Evolutionary conservation across 1,140 invertebrate genomes (phyloP), one percentile per base, ranked within the genome.

Genomic region (Drosophila navojoa): DNA sequence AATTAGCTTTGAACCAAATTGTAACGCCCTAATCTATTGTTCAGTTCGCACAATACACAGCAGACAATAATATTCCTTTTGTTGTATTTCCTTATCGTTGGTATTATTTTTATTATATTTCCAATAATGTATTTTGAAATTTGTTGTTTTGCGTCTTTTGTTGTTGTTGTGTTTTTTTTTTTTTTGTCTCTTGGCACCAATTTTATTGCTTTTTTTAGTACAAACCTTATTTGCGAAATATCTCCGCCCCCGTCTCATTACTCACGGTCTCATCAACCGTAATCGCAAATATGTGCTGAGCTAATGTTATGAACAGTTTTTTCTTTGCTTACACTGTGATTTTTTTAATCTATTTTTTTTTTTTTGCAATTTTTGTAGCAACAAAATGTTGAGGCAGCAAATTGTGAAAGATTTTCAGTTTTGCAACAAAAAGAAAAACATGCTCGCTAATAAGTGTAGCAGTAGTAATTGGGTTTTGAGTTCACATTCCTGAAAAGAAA

Each of bases 271-370:
- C 19, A 49, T 52, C 45, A 72, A 72, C 40, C 76, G 57, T 71
- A 72, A 81, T 77, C 66, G 59, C 73, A 81, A 81, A 77, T 81
- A 81, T 81, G 73, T 76, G 78, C 63, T 69, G 78, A 81, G 38
- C 71, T 77, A 79, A 57, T 62, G 71, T 60, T 60, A 54, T 6
- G 9, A 11, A 4, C 7, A n/a, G 19, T 15, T 52, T 19, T 4
- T 27, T 44, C 40, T 50, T n/a, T 71, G 16, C 44, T 22, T 71
- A 11, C 47, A 49, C 16, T 13, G 45, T 49, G 16, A 16, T 29
- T 42, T 55, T 66, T 66, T 71, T 7, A 45, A 45, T 77, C 61
- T 7, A 22, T 44, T 59, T 40, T 57, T 68, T 71, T 50, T 19
- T 19, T 61, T 71, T 50, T 49, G 9, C 42, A 44, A 45, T 61